phyloP scores from a whole-genome alignment of 2,888 invertebrate species.

The Athripsodes cinereus region DNA sequence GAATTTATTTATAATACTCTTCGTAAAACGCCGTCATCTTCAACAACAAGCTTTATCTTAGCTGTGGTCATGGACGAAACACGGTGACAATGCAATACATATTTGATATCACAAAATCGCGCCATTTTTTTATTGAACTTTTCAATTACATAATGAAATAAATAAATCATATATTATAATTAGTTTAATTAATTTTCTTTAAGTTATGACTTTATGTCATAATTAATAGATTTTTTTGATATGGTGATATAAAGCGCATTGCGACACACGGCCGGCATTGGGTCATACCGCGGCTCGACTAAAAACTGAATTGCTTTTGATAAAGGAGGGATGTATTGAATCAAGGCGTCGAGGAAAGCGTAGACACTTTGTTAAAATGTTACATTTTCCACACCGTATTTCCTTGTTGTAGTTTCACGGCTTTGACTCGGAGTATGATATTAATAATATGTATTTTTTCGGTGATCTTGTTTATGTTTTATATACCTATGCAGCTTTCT shows the following conservation, averaged over 20 bases:
- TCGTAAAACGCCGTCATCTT: background rate
- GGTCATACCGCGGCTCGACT: constrained; percentile 13
- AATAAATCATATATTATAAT: no score
- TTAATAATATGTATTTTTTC: background rate
- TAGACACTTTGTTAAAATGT: background rate
- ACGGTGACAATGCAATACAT: background rate
- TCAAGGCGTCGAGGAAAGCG: background rate
- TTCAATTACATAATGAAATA: no score
- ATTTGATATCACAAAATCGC: background rate
- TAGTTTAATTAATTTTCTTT: no score
- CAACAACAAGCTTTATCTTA: background rate
- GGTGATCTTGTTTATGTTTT: background rate
- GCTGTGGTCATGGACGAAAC: constrained; percentile 6
- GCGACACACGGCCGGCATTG: constrained; percentile 5
- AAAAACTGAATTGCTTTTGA: constrained; percentile 1
- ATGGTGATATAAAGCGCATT: constrained; percentile 5
- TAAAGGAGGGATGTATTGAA: background rate
- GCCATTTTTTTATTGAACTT: background rate
- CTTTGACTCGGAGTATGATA: background rate
- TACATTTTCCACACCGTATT: background rate
- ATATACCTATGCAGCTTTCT: background rate
- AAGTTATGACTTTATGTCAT: no score
- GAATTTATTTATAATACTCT: background rate
- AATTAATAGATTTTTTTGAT: background rate
- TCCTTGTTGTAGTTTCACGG: background rate